phyloP scores from a whole-genome alignment of 2,113 vertebrate genomes.

The Dolichallabes microphthalmus region DNA sequence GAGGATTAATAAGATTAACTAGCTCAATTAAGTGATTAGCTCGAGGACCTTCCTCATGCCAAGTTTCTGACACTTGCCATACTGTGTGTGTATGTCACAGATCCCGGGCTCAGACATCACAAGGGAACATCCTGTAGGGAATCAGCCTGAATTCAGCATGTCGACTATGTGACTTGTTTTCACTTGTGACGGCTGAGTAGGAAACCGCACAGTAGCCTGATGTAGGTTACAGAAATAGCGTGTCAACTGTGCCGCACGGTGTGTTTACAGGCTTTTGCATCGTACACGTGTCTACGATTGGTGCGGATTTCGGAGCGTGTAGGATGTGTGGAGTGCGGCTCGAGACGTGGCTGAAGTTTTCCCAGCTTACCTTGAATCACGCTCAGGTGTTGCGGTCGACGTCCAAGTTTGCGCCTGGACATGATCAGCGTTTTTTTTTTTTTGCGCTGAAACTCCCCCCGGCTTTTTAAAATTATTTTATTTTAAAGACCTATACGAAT shows the following conservation, averaged over 20 bases:
- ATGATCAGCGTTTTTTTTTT: slow-evolving; percentile 63
- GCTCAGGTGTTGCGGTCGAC: slow-evolving; percentile 79
- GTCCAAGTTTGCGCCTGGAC: slow-evolving; percentile 81
- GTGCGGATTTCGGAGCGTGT: not conserved
- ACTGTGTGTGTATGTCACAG: not conserved
- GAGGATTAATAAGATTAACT: too few species aligned
- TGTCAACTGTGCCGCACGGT: not conserved
- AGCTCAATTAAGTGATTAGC: not conserved
- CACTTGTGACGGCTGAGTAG: not conserved
- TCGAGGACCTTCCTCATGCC: not conserved
- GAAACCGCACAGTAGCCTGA: not conserved
- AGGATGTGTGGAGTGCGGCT: not conserved
- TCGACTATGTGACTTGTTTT: not conserved
- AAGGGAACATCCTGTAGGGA: not conserved
- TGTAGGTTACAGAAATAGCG: not conserved
- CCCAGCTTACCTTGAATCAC: slow-evolving; percentile 72
- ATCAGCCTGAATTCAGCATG: not conserved
- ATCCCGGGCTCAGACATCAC: not conserved
- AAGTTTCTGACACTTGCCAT: slow-evolving; percentile 8
- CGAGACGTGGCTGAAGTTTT: slow-evolving; percentile 3
- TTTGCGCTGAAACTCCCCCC: not conserved
- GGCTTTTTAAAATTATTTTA: not conserved
- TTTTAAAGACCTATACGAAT: not conserved
- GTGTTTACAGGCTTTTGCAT: not conserved
- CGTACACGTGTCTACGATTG: not conserved